Percentiles rank a stretch among this genome's conserved stretches.
These are phyloP conservation scores for Solenopsis invicta DNA, from an alignment of 1,140 invertebrate species.

Conservation along the genomic window DNA sequence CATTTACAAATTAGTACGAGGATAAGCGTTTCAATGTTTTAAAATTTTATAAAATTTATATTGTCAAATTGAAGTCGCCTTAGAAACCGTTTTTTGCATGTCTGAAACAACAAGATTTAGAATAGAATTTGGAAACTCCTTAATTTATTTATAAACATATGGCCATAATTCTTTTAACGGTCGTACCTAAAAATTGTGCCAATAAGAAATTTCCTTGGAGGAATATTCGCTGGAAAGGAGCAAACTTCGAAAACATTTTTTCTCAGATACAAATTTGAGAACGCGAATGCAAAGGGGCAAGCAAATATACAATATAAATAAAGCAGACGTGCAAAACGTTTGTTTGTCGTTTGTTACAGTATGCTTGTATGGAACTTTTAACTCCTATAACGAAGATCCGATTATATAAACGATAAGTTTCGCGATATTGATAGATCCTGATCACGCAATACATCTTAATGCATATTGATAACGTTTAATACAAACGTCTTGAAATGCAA, in stretches of 20 bases:
- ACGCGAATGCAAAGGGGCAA: not conserved
- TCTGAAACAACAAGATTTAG: not conserved
- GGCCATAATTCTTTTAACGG: not conserved
- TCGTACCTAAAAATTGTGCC: not conserved
- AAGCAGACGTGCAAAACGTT: not conserved
- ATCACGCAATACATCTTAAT: conserved; percentile 22
- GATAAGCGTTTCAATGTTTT: not conserved
- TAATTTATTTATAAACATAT: not conserved
- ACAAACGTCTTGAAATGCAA: conserved; percentile 27
- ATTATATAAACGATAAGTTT: conserved; percentile 6
- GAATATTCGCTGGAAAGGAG: not conserved
- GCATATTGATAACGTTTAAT: conserved; percentile 27
- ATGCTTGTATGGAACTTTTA: not conserved
- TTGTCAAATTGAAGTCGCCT: not conserved
- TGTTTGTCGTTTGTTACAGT: not conserved
- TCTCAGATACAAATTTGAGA: not conserved
- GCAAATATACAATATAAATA: conserved; percentile 1
- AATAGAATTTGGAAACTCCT: not conserved
- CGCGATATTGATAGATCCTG: conserved; percentile 24
- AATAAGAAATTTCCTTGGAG: not conserved
- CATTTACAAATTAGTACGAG: not conserved
- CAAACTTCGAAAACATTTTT: not conserved
- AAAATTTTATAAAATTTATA: conserved; percentile 14
- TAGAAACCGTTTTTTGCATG: not conserved
- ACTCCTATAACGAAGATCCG: not conserved